These are phyloP conservation scores for Clarias gariepinus DNA, from an alignment of 2,113 vertebrate species.

Conservation along the genomic window DNA sequence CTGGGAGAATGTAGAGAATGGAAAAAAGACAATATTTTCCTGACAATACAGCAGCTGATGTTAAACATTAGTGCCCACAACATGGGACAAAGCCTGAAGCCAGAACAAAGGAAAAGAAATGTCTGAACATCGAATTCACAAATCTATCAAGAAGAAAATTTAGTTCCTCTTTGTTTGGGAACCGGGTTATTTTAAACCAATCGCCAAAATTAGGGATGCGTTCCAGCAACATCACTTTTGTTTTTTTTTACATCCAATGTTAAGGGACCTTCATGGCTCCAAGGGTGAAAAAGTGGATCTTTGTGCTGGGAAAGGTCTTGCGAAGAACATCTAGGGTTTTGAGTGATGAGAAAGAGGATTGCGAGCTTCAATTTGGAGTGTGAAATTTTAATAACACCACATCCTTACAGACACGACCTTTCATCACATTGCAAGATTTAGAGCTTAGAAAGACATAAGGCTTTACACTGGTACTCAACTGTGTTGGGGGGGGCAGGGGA, in stretches of 20 bases:
- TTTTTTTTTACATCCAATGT: not conserved
- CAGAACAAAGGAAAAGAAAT: not conserved
- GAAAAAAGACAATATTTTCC: not conserved
- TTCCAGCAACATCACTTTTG: not conserved
- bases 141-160: not conserved
- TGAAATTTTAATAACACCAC: conserved; percentile 5
- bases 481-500: not conserved
- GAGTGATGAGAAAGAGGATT: not conserved
- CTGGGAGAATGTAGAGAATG: not conserved
- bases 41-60: not conserved
- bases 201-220: not conserved
- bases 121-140: not conserved
- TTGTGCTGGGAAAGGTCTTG: not conserved
- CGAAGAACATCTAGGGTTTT: not conserved
- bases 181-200: not conserved
- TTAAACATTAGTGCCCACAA: not conserved
- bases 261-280: not conserved
- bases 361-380: not conserved
- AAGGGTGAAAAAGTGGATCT: not conserved
- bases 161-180: not conserved
- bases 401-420: conserved; percentile 1
- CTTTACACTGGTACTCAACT: conserved; percentile 22
- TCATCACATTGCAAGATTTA: conserved; percentile 1
- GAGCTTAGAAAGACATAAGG: conserved; percentile 7
- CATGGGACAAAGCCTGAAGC: not conserved